Evolutionary conservation across 1,140 invertebrate genomes (phyloP).

Genomic region (Drosophila athabasca): DNA sequence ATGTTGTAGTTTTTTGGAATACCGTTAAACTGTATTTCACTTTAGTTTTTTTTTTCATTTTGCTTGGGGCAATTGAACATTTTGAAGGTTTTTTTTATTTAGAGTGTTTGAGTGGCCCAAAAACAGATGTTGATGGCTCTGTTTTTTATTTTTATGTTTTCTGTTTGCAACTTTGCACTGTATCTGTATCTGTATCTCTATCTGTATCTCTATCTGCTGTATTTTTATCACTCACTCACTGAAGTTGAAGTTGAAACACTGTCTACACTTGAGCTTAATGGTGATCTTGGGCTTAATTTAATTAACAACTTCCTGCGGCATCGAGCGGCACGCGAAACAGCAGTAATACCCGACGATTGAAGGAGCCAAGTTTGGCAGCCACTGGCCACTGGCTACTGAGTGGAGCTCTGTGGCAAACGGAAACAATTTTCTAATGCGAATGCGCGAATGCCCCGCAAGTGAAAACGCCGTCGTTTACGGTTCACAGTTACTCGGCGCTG

Average conservation of each 20-base stretch:
- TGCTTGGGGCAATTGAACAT: constrained; percentile 55
- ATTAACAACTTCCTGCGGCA: constrained; percentile 73
- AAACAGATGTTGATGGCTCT: too few species aligned
- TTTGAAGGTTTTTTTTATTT: constrained; percentile 31
- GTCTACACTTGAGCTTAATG: constrained; percentile 39
- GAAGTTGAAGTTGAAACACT: constrained; percentile 15
- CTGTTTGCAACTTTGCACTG: constrained; percentile 6
- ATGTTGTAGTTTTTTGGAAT: constrained; percentile 5
- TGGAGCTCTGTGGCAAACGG: constrained; percentile 46
- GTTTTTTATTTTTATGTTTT: constrained; percentile 7
- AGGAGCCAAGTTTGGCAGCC: constrained; percentile 27
- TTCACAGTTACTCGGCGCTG: constrained; percentile 29
- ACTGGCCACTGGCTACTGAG: constrained; percentile 1
- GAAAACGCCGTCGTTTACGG: constrained; percentile 48
- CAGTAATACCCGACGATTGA: constrained; percentile 1
- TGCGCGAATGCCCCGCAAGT: constrained; percentile 21
- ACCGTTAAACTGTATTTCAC: neutral
- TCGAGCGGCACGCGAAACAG: constrained; percentile 19
- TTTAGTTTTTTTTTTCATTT: constrained; percentile 18
- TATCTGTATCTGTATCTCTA: neutral
- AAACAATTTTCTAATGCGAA: constrained; percentile 73
- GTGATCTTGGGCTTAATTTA: constrained; percentile 76
- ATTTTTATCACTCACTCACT: constrained; percentile 29
- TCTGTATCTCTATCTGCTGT: constrained; percentile 20
- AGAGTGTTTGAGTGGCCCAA: too few species aligned